phyloP scores from a whole-genome alignment of 1,140 invertebrate genomes.

The Drosophila neocordata region DNA sequence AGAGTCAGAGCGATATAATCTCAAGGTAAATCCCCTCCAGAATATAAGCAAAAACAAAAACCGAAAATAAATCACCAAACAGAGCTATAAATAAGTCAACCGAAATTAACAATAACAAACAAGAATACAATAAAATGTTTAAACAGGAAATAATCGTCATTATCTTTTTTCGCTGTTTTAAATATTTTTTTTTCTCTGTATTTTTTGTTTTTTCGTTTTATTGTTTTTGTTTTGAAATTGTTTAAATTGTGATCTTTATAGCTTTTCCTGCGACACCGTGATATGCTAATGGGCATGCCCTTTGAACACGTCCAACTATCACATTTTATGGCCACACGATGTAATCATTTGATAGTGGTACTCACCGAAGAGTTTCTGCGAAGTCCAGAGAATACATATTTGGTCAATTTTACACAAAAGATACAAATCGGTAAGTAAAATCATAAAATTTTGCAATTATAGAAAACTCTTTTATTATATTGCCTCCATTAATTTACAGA shows the following conservation, averaged over 20 bases:
- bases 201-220: too few relatives aligned
- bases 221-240: background rate
- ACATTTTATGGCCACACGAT: conserved; percentile 88
- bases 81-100: conserved; percentile 11
- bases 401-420: conserved; percentile 89
- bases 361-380: conserved; percentile 88
- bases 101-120: conserved; percentile 15
- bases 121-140: conserved; percentile 7
- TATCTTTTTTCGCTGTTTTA: conserved; percentile 8
- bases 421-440: conserved; percentile 84
- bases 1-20: conserved; percentile 83
- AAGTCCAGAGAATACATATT: conserved; percentile 88
- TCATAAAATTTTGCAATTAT: background rate
- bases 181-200: background rate
- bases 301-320: conserved; percentile 89
- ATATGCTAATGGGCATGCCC: conserved; percentile 86
- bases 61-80: background rate
- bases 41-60: conserved; percentile 8
- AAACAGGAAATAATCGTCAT: conserved; percentile 15
- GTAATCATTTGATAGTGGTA: conserved; percentile 88
- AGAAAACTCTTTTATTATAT: too few relatives aligned
- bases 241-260: conserved; percentile 50
- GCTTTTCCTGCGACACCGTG: conserved; percentile 88
- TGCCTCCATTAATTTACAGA: conserved; percentile 47
- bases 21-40: conserved; percentile 84